A percentile compares a stretch with the other conserved stretches of the same genome.
Conservation (phyloP, 2,888 invertebrate species). For the Eutolmus rufibarbis region DNA sequence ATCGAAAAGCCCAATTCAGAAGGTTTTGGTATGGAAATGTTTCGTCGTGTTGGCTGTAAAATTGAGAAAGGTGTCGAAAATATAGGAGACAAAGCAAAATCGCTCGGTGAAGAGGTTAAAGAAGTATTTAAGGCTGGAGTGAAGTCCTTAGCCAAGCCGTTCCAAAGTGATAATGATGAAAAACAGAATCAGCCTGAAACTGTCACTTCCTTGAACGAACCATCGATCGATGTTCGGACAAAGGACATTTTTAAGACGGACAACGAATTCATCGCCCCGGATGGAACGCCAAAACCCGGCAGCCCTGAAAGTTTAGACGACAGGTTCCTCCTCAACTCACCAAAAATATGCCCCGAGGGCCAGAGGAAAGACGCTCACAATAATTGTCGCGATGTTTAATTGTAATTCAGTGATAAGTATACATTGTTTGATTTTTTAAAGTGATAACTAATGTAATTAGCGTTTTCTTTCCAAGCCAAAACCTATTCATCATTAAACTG, state of each 20-base stretch:
- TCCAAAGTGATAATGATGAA: neutral
- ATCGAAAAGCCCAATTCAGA: neutral
- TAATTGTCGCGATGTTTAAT: constrained; percentile 22
- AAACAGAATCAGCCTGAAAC: neutral
- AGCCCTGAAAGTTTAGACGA: neutral
- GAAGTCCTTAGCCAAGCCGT: neutral
- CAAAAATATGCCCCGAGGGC: constrained; percentile 33
- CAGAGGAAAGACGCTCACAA: constrained; percentile 6
- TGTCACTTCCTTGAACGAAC: neutral
- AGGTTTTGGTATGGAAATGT: neutral
- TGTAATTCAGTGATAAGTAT: neutral
- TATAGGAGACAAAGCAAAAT: neutral
- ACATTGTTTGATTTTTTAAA: neutral
- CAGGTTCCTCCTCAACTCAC: constrained; percentile 25
- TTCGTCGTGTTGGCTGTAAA: constrained; percentile 20
- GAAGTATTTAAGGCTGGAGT: neutral
- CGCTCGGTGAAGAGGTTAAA: neutral
- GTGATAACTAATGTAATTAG: neutral
- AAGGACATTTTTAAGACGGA: neutral
- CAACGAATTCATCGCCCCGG: neutral
- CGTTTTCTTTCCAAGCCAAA: neutral
- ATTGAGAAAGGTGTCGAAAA: constrained; percentile 34
- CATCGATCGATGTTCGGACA: neutral
- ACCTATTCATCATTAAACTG: neutral
- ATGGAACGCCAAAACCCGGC: neutral